phyloP scores from a whole-genome alignment of 2,888 invertebrate genomes.

The Chymomyza fuscimana region DNA sequence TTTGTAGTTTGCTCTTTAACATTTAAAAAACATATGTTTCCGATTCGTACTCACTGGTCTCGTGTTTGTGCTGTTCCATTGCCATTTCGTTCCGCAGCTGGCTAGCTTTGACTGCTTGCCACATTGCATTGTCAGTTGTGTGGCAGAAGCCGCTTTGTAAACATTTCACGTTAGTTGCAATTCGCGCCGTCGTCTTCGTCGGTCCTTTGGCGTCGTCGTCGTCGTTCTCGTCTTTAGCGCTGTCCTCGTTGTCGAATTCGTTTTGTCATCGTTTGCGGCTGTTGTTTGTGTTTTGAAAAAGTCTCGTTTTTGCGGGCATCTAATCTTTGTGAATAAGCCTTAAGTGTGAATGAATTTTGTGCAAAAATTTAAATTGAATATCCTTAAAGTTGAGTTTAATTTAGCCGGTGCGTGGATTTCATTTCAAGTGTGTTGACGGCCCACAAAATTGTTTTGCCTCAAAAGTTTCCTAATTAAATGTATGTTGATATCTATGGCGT shows the following conservation, averaged over 20 bases:
- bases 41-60: conserved; percentile 10
- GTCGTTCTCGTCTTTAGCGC: conserved; percentile 41
- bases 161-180: conserved; percentile 65
- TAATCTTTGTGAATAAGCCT: not conserved
- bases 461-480: not conserved
- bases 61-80: conserved; percentile 52
- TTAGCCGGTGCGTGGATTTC: conserved; percentile 60
- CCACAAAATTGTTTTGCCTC: conserved; percentile 2
- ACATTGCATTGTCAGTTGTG: conserved; percentile 56
- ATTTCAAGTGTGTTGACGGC: conserved; percentile 49
- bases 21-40: conserved; percentile 14
- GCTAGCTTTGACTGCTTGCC: conserved; percentile 31
- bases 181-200: conserved; percentile 61
- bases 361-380: conserved; percentile 14
- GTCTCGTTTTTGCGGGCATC: not conserved
- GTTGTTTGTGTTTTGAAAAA: not conserved
- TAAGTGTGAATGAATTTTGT: not conserved
- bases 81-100: conserved; percentile 53
- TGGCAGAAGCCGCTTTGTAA: conserved; percentile 73
- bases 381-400: conserved; percentile 35
- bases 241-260: not conserved
- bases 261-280: conserved; percentile 2
- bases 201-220: conserved; percentile 36
- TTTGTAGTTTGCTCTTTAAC: conserved; percentile 1
- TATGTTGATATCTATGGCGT: not conserved